Evolutionary conservation across 2,888 invertebrate genomes (phyloP), one percentile per base, ranked within the genome.

Genomic region (Tetrapedia diversipes): DNA sequence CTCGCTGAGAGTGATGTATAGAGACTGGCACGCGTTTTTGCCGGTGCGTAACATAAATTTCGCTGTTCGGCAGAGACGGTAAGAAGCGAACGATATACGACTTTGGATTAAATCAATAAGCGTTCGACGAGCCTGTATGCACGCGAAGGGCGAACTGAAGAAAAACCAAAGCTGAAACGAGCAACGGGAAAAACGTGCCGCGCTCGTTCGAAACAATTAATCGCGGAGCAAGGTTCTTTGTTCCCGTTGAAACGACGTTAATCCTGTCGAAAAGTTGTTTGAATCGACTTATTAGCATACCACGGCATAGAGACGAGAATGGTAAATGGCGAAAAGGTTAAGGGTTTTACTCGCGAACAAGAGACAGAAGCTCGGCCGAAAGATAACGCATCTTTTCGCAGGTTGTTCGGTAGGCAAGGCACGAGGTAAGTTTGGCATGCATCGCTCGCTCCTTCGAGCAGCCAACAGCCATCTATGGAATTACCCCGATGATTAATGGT

Each of bases 401-500:
- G 84, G 72, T 84, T 77, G 84, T 81, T 87, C 80, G 79, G 82
- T 86, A 89, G 85, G 84, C 88, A 73, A 87, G 79, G 86, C 88
- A 88, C 87, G 87, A 89, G 84, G 86, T 80, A 86, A 88, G 86
- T 88, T 89, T 87, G 90, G 90, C 89, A 90, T 89, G 90, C 88
- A 90, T 87, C 88, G 86, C 89, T 89, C 89, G 88, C 88, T 89
- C 88, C 89, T 90, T 76, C 70, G 82, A 86, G 86, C 87, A 87
- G 87, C 86, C 87, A 85, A 88, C 86, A 90, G 87, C 90, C 91
- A 91, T 91, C 91, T 91, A 90, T 87, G 91, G 90, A 91, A 91
- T 91, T 90, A 88, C 85, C 90, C 87, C 85, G 90, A 91, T 91
- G 91, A 91, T 91, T 91, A 91, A 91, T 91, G 91, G 89, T 84